These are phyloP conservation scores for Galago senegalensis DNA, from an alignment of 2,797 vertebrate species.

Conservation along the genomic window DNA sequence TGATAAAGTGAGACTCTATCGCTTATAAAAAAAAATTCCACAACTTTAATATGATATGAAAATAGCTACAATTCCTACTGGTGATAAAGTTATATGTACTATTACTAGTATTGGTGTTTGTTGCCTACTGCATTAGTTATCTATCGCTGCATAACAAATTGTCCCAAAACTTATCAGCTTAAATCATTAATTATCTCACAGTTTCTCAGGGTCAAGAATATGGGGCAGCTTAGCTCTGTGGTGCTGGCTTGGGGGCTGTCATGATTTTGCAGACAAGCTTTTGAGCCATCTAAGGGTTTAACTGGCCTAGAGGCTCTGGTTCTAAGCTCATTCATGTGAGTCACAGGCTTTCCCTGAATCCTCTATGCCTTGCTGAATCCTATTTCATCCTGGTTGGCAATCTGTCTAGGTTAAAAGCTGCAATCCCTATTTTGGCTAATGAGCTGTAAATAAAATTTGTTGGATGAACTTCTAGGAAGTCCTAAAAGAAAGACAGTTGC, in stretches of 20 bases:
- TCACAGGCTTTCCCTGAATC: background rate
- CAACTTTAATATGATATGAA: background rate
- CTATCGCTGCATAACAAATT: background rate
- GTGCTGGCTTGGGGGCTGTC: background rate
- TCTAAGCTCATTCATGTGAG: background rate
- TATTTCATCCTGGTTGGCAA: background rate
- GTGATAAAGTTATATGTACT: background rate
- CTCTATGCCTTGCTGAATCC: background rate
- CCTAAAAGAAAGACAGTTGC: background rate
- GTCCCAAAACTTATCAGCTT: background rate
- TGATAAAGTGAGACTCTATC: no score
- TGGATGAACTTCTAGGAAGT: background rate
- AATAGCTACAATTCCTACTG: conserved; percentile 11
- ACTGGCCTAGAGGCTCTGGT: background rate
- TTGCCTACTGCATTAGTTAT: background rate
- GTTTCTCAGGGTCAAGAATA: background rate
- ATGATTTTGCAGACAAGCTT: background rate
- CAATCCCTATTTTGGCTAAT: background rate
- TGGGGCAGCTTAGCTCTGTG: background rate
- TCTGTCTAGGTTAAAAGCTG: background rate
- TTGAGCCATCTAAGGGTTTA: background rate
- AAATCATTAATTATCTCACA: background rate
- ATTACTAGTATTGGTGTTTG: background rate
- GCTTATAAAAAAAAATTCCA: background rate
- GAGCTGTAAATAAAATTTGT: background rate